Evolutionary conservation across 2,888 invertebrate species (phyloP), one percentile per base, ranked within the genome.

Genomic region (Heliconius erato): DNA sequence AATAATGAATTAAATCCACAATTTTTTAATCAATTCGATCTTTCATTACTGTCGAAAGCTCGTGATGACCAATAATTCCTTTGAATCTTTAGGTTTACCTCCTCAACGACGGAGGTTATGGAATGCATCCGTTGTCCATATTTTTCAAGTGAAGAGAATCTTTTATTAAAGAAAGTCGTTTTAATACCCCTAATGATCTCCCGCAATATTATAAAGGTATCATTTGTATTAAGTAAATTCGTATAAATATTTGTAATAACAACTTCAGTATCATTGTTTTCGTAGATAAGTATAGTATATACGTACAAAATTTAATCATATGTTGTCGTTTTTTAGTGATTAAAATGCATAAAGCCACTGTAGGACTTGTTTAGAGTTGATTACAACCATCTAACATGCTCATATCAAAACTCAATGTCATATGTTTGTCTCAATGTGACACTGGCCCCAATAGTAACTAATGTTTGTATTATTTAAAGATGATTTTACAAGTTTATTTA

Each of bases 71-170:
- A 88, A 89, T 90, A 91, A 90, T 89, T 90, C 86, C 88, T 87
- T 86, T 87, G 90, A 92, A 93, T 93, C 93, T 91, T 79, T 93
- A 95, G 95, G 94, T 94, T 91, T 92, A 91, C 91, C 89, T 91
- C 91, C 89, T 88, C 88, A 91, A 91, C 91, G 90, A 88, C 94
- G 93, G 93, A 95, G 96, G 96, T 96, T 95, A 96, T 95, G 95
- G 95, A 94, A 92, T 91, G 91, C 89, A 87, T 87, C 89, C 91
- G 91, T 92, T 93, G 93, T 92, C 90, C 92, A 88, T 93, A 93
- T 93, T 93, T 92, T 91, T 89, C 89, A 88, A 92, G 91, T 88
- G 93, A 94, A 94, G 94, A 92, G 90, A 92, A 90, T 91, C 87
- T 86, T 92, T 89, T 94, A 91, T 89, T 89, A 87, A 89, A 91